A percentile compares a stretch with the other conserved stretches of the same genome.
Evolutionary conservation across 2,888 invertebrate genomes (phyloP).

Genomic region (Iphiclides podalirius): DNA sequence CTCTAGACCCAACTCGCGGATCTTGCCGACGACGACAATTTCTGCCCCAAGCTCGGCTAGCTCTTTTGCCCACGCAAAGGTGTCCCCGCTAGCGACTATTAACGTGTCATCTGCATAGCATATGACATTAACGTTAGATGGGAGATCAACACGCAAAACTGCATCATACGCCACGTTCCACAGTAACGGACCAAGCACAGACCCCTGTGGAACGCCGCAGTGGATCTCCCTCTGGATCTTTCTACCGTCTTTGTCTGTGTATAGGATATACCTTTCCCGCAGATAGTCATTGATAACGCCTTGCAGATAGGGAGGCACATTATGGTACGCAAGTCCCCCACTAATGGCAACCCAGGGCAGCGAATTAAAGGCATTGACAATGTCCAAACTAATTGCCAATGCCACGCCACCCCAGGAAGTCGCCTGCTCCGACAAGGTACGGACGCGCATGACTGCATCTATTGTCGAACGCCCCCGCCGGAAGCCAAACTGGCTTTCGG

Average conservation of each 20-base stretch:
- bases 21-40: constrained; percentile 14
- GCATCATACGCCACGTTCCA: not conserved
- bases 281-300: constrained; percentile 7
- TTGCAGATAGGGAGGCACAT: constrained; percentile 27
- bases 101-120: no score
- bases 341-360: constrained; percentile 30
- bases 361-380: constrained; percentile 33
- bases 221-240: not conserved
- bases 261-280: constrained; percentile 9
- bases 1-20: constrained; percentile 8
- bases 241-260: not conserved
- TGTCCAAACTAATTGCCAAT: constrained; percentile 29
- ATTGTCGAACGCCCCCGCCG: not conserved
- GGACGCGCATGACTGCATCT: constrained; percentile 12
- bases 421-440: constrained; percentile 8
- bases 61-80: constrained; percentile 1
- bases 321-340: constrained; percentile 26
- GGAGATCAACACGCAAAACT: constrained; percentile 19
- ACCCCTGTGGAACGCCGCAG: constrained; percentile 2
- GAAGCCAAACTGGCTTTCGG: constrained; percentile 15
- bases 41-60: constrained; percentile 22
- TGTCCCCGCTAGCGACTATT: constrained; percentile 14
- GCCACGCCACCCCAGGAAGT: constrained; percentile 23
- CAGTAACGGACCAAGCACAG: not conserved
- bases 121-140: no score